Conservation (phyloP, 2,113 vertebrate genomes). For the Prionailurus viverrinus region DNA sequence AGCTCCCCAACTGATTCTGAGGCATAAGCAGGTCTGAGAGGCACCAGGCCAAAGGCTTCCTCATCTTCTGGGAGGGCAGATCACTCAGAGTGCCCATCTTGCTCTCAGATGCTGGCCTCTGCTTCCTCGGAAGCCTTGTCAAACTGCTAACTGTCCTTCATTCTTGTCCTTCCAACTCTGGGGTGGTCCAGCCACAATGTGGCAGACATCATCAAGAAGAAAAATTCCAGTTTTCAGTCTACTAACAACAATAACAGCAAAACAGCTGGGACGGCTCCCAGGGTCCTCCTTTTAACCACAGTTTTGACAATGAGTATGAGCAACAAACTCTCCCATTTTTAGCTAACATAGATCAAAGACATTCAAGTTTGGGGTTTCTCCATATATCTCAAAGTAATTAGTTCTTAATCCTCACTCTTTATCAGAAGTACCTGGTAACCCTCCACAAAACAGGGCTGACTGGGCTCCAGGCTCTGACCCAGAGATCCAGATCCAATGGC, state of each 20-base stretch:
- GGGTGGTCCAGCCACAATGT: conserved; percentile 51
- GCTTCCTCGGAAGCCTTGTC: neutral
- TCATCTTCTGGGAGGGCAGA: neutral
- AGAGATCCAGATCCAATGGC: neutral
- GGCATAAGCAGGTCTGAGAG: neutral
- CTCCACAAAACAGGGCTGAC: neutral
- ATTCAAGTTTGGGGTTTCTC: conserved; percentile 25
- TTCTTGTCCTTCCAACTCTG: conserved; percentile 21
- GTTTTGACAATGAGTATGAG: conserved; percentile 30
- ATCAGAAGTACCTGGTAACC: neutral
- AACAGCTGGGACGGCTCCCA: neutral
- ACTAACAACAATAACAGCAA: neutral
- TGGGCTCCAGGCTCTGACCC: neutral
- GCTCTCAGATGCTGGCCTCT: neutral
- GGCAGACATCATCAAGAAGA: conserved; percentile 16
- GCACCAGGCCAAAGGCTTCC: neutral
- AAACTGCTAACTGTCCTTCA: neutral
- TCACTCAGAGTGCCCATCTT: neutral
- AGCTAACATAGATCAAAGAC: conserved; percentile 1
- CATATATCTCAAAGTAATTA: neutral
- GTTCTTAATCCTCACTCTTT: neutral
- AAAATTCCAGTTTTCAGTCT: conserved; percentile 53
- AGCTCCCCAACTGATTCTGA: neutral
- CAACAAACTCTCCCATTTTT: conserved; percentile 15
- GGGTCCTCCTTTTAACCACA: neutral